Conservation (phyloP, 2,797 vertebrate species). For the Danio albolineatus region DNA sequence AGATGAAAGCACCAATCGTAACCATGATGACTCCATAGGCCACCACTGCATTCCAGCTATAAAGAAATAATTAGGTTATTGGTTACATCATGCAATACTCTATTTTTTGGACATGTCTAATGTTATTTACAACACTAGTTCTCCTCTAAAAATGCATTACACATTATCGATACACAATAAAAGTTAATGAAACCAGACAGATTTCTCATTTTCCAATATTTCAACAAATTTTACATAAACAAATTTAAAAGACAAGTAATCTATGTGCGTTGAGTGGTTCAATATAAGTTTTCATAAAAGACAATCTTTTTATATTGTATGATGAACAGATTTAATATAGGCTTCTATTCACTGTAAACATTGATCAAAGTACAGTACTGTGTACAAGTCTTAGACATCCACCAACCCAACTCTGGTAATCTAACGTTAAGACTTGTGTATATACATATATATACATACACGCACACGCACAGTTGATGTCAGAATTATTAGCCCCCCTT, state of each 20-base stretch:
- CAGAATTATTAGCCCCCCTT: too few relatives aligned
- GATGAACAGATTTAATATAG: neutral
- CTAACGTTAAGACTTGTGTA: too few relatives aligned
- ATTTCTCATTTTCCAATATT: neutral
- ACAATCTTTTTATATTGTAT: neutral
- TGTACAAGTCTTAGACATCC: too few relatives aligned
- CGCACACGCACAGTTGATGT: too few relatives aligned
- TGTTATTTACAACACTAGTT: neutral
- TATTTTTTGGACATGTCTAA: neutral
- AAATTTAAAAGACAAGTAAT: neutral
- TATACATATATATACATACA: too few relatives aligned
- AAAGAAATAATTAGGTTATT: neutral
- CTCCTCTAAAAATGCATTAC: neutral
- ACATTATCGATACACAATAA: neutral
- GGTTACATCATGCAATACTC: neutral
- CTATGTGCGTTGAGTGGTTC: neutral
- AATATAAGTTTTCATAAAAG: neutral
- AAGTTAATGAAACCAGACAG: neutral
- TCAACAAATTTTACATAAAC: neutral
- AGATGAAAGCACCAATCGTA: conserved; percentile 59
- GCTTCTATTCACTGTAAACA: neutral
- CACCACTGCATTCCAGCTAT: conserved; percentile 58
- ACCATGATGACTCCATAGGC: conserved; percentile 57
- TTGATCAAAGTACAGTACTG: neutral
- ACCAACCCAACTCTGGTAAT: too few relatives aligned